phyloP scores from a whole-genome alignment of 2,113 vertebrate species.

The Heteronetta atricapilla region DNA sequence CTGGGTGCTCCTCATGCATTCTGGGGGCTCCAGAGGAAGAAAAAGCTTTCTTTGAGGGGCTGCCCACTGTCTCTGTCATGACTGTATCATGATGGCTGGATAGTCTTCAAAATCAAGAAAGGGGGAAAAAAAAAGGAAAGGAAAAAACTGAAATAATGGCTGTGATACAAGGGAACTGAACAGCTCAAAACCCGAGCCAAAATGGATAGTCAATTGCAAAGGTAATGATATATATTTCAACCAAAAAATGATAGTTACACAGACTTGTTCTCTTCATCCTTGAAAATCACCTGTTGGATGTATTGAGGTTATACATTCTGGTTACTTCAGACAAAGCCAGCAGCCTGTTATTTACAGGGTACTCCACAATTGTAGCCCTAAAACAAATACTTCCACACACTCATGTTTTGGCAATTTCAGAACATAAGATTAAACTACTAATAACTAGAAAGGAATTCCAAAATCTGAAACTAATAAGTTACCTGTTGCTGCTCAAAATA shows the following conservation, averaged over 20 bases:
- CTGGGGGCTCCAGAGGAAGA: rapidly evolving
- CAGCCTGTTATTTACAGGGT: rapidly evolving
- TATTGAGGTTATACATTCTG: background rate
- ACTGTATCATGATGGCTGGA: rapidly evolving
- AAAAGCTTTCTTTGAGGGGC: background rate
- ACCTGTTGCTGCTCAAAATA: background rate
- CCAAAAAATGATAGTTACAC: background rate
- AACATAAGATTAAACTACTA: background rate
- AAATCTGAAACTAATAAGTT: background rate
- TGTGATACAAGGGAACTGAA: background rate
- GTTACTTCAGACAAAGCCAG: background rate
- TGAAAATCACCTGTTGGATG: background rate
- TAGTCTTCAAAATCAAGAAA: background rate
- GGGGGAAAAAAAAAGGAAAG: background rate
- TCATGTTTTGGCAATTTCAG: background rate
- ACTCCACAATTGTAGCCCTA: background rate
- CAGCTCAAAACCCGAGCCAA: background rate
- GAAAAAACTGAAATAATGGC: background rate
- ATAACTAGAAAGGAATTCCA: background rate
- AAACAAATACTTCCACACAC: background rate
- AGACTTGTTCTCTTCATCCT: background rate
- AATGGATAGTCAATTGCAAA: background rate
- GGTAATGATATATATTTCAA: background rate
- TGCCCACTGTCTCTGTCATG: background rate
- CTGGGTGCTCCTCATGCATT: rapidly evolving